These are phyloP conservation scores for Pseudorectes ferrugineus DNA, from an alignment of 2,113 vertebrate genomes.

Conservation along the genomic window DNA sequence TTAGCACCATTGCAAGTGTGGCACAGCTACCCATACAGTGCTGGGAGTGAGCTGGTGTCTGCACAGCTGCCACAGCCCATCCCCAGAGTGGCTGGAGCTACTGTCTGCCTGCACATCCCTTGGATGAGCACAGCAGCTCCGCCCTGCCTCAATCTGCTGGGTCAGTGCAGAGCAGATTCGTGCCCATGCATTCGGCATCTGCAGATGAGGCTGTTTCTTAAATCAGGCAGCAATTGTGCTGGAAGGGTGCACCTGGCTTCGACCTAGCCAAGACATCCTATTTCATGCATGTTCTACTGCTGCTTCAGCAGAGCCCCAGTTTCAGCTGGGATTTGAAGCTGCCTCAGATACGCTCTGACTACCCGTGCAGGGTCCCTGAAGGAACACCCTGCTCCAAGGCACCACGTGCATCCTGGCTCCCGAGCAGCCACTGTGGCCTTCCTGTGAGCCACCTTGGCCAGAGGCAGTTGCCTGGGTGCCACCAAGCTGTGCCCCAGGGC, in stretches of 20 bases:
- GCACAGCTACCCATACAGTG: neutral
- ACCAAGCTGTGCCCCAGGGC: rapidly evolving
- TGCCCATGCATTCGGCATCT: rapidly evolving
- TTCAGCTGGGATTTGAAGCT: neutral
- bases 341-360: rapidly evolving
- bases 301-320: neutral
- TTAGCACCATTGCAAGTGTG: neutral
- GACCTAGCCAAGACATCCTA: neutral
- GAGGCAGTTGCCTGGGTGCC: neutral
- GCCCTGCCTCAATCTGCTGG: rapidly evolving
- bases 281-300: neutral
- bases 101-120: neutral
- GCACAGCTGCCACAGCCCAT: neutral
- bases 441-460: neutral
- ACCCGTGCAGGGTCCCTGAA: neutral
- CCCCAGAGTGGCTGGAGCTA: neutral
- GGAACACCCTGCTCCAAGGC: neutral
- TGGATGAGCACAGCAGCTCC: neutral
- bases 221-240: neutral
- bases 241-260: neutral
- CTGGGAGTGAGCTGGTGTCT: neutral
- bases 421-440: neutral
- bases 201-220: neutral
- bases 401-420: rapidly evolving
- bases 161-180: neutral